Conservation (phyloP, 64 coral and sea anemone species). For the Trachythela sp. region DNA sequence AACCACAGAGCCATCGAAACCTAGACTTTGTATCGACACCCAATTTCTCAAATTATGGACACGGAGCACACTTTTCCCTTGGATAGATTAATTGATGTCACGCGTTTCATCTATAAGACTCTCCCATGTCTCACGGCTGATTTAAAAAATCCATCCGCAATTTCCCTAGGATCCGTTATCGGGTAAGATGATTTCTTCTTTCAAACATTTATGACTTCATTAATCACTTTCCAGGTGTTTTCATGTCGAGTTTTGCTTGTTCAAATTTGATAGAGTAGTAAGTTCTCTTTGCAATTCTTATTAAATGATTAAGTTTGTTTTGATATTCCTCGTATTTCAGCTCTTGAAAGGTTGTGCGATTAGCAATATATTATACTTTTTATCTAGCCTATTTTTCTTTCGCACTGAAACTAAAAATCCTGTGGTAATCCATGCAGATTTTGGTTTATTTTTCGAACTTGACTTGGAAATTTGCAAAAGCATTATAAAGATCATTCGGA, state of each 20-base stretch:
- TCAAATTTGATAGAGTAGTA: constrained; percentile 14
- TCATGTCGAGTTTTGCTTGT: constrained; percentile 17
- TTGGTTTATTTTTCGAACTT: no score
- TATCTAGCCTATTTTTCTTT: constrained; percentile 25
- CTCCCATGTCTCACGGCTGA: no score
- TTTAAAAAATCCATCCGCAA: background rate
- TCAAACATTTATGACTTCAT: background rate
- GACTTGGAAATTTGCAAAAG: no score
- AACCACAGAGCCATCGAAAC: no score
- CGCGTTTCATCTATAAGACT: no score
- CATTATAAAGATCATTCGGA: no score
- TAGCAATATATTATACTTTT: constrained; percentile 24
- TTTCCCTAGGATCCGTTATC: background rate
- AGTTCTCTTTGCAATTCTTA: constrained; percentile 24
- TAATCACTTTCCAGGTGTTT: constrained; percentile 24
- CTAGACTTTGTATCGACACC: no score
- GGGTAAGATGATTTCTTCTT: constrained; percentile 10
- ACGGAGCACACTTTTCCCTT: no score
- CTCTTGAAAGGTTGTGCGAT: background rate
- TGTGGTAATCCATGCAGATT: constrained; percentile 27
- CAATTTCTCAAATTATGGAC: no score
- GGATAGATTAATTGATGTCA: no score
- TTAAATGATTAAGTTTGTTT: constrained; percentile 26
- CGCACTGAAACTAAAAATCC: constrained; percentile 33
- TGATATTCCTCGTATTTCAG: no score